Evolutionary conservation across 2,888 invertebrate genomes (phyloP), one percentile per base, ranked within the genome.

Genomic region (Archips crataeganus): DNA sequence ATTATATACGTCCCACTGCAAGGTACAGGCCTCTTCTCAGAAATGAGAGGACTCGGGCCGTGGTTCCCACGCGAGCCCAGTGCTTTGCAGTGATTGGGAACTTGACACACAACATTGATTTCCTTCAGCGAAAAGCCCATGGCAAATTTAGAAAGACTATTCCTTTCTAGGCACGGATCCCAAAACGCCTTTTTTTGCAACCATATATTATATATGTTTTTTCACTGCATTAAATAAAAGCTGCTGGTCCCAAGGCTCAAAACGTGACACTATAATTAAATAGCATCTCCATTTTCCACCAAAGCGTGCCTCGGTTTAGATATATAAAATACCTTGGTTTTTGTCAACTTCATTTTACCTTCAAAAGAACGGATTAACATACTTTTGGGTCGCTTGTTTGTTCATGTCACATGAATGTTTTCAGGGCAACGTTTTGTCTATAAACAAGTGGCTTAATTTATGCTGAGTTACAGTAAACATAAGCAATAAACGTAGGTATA

Each of bases 281-380:
- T 59, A 68, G 63, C 63, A 64, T 57, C 57, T 39, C 57, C 57
- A 45, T 67, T 68, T 47, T 61, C 47, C 51, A 64, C 59, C 54
- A 74, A 74, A 74, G 73, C 60, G 64, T 69, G 60, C 60, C 69
- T 42, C 51, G 68, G 68, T 64, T 66, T 71, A 61, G 75, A 79
- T 82, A 77, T 79, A 80, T 79, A 75, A 75, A 76, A 69, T 59
- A 79, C 79, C 79, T 64, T 49, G 60, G 77, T 75, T 77, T 67
- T 76, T 77, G 77, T 80, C 78, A 80, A 78, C 79, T 77, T 77
- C 68, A 71, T 66, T 77, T 77, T 75, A 69, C 70, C 60, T 54
- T 64, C 57, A 66, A 76, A 78, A 81, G 80, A 79, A 80, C 79
- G 80, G 82, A 85, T 86, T 85, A 84, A 81, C 85, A 85, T 86